Evolutionary conservation across 2,888 invertebrate species (phyloP).

Genomic region (Lottia gigantea): DNA sequence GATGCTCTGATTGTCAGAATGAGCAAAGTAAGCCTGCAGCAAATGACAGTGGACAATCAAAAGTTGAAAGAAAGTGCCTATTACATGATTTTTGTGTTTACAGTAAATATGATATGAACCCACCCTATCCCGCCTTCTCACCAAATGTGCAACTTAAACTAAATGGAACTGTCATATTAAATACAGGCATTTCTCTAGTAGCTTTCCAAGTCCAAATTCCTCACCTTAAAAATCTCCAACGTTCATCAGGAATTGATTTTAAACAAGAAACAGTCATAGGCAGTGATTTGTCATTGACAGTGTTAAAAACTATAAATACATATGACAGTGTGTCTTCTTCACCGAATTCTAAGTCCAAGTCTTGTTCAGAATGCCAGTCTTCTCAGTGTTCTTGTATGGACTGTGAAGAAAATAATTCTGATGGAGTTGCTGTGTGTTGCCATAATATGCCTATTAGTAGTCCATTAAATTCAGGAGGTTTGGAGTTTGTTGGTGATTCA

Average conservation of each 20-base stretch:
- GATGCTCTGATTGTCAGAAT: conserved; percentile 73
- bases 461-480: background rate
- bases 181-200: conserved; percentile 85
- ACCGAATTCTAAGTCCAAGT: background rate
- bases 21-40: background rate
- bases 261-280: background rate
- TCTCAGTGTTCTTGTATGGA: background rate
- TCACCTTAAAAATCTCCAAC: background rate
- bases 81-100: conserved; percentile 92
- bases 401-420: background rate
- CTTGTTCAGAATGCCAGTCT: background rate
- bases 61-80: conserved; percentile 72
- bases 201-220: conserved; percentile 75
- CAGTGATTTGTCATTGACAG: background rate
- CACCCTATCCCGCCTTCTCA: conserved; percentile 64
- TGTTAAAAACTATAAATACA: background rate
- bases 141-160: conserved; percentile 68
- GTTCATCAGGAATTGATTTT: background rate
- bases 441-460: background rate
- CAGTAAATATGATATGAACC: conserved; percentile 88
- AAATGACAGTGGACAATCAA: background rate
- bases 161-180: conserved; percentile 78
- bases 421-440: no score
- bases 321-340: background rate
- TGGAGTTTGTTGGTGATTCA: background rate